Evolutionary conservation across 1,140 invertebrate species (phyloP).

Genomic region (Vanessa tameamea): DNA sequence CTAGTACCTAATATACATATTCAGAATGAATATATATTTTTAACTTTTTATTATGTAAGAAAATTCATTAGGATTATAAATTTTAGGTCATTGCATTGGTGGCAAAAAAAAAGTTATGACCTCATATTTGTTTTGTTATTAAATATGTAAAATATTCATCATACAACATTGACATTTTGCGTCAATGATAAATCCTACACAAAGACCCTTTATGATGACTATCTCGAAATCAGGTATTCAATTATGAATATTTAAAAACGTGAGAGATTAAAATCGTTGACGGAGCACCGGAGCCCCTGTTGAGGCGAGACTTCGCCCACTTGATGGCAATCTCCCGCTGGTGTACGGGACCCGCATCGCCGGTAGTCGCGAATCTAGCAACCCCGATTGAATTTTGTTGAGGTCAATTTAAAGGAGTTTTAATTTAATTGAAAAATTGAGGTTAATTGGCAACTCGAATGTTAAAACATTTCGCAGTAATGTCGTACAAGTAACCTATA

Average conservation of each 20-base stretch:
- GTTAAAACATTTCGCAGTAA: constrained; percentile 9
- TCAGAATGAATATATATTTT: no score
- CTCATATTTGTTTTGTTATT: no score
- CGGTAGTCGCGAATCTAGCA: constrained; percentile 16
- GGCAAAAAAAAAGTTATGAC: no score
- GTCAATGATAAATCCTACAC: background rate
- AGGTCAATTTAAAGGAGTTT: constrained; percentile 19
- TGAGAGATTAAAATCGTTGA: constrained; percentile 42
- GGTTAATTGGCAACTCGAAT: constrained; percentile 4
- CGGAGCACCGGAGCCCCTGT: constrained; percentile 31
- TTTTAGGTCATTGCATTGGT: no score
- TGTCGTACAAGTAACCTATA: no score
- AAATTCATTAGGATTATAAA: no score
- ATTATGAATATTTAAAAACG: constrained; percentile 43
- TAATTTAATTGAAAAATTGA: constrained; percentile 22
- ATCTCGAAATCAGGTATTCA: constrained; percentile 33
- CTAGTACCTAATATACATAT: no score
- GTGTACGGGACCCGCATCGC: constrained; percentile 35
- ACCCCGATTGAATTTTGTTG: constrained; percentile 29
- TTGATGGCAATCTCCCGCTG: constrained; percentile 39
- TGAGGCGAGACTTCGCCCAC: constrained; percentile 30
- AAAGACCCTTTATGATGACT: constrained; percentile 28
- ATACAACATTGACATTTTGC: background rate
- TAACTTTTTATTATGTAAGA: no score
- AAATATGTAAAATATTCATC: no score